phyloP scores from a whole-genome alignment of 2,888 invertebrate genomes.

The Cephalotes varians region DNA sequence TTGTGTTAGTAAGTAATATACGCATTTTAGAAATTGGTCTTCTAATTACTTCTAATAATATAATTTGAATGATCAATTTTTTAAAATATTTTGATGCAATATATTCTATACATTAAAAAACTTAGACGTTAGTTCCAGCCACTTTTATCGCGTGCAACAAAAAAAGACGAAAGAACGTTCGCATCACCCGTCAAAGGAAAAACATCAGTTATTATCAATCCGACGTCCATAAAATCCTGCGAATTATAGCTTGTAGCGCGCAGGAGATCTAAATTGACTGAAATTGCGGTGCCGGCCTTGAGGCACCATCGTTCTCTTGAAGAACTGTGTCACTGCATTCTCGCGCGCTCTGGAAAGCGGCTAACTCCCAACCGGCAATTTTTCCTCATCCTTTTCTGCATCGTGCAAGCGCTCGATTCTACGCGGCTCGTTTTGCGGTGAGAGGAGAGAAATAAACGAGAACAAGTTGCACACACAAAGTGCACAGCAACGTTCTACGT shows the following conservation, averaged over 20 bases:
- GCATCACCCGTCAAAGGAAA: neutral
- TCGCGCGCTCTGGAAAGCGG: slow-evolving; percentile 13
- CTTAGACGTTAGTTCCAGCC: neutral
- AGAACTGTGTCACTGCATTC: slow-evolving; percentile 42
- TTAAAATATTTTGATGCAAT: no score
- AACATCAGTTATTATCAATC: slow-evolving; percentile 18
- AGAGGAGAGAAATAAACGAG: slow-evolving; percentile 57
- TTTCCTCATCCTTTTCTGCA: slow-evolving; percentile 23
- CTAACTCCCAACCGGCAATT: slow-evolving; percentile 9
- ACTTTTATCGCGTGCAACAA: neutral
- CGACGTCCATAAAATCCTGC: slow-evolving; percentile 13
- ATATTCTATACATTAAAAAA: no score
- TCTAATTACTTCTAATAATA: neutral
- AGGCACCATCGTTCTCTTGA: slow-evolving; percentile 2
- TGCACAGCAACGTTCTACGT: slow-evolving; percentile 70
- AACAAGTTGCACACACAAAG: slow-evolving; percentile 62
- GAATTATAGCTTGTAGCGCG: slow-evolving; percentile 18
- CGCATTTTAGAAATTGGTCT: neutral
- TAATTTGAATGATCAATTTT: no score
- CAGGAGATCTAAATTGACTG: slow-evolving; percentile 35
- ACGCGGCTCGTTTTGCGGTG: slow-evolving; percentile 13
- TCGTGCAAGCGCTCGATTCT: slow-evolving; percentile 41
- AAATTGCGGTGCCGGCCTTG: slow-evolving; percentile 38
- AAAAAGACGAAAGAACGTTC: neutral
- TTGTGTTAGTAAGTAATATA: neutral